A percentile compares a stretch with the other conserved stretches of the same genome.
Conservation (phyloP, 2,113 vertebrate genomes). For the Rafetus swinhoei region DNA sequence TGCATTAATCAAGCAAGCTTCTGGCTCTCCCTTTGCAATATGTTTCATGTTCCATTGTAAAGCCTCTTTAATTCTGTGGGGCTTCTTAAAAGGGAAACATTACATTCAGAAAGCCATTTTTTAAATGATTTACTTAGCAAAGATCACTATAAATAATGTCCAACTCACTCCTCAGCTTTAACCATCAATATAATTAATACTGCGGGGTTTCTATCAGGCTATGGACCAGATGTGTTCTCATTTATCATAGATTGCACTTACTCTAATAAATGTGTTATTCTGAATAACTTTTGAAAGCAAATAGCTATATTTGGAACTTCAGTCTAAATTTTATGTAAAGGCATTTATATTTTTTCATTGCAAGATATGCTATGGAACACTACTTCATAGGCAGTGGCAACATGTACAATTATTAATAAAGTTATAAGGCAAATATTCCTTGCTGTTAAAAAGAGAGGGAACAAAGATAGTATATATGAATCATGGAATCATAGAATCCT, state of each 20-base stretch:
- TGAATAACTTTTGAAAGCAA: constrained; percentile 73
- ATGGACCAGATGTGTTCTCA: constrained; percentile 80
- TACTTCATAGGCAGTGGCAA: neutral
- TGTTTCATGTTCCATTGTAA: constrained; percentile 91
- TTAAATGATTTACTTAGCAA: constrained; percentile 85
- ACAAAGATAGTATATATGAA: no score
- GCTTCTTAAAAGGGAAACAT: constrained; percentile 92
- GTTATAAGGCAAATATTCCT: constrained; percentile 23
- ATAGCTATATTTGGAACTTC: constrained; percentile 64
- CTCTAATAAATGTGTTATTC: constrained; percentile 75
- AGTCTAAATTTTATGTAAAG: constrained; percentile 58
- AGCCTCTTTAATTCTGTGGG: constrained; percentile 93
- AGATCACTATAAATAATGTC: constrained; percentile 84
- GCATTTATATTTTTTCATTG: constrained; percentile 35
- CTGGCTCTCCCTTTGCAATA: constrained; percentile 90
- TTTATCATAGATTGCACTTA: constrained; percentile 78
- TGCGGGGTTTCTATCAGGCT: constrained; percentile 66
- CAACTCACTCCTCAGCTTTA: constrained; percentile 78
- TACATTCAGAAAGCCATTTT: constrained; percentile 86
- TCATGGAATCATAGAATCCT: no score
- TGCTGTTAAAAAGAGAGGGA: neutral
- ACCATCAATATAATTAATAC: constrained; percentile 82
- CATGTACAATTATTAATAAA: neutral
- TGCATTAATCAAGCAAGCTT: constrained; percentile 98
- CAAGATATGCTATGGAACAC: neutral